phyloP scores from a whole-genome alignment of 2,113 vertebrate genomes.

The Uria lomvia region DNA sequence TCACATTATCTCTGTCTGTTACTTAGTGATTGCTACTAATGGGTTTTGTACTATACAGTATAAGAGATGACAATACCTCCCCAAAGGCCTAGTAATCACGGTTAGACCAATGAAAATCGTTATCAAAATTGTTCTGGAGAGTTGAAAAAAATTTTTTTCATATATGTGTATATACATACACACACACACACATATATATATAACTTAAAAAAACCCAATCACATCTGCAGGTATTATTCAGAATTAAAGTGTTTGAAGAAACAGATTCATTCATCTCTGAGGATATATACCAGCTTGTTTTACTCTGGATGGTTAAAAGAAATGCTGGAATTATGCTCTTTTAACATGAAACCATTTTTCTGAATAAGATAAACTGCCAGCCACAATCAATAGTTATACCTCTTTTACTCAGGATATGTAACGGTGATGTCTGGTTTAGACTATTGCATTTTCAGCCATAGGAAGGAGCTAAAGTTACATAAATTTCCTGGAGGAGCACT shows the following conservation, averaged over 20 bases:
- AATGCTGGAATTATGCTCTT: background rate
- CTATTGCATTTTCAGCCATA: slow-evolving; percentile 52
- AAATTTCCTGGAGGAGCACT: slow-evolving; percentile 6
- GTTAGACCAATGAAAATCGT: background rate
- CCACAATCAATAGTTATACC: background rate
- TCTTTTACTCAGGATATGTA: background rate
- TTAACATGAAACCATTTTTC: background rate
- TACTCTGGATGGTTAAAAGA: background rate
- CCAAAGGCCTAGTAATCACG: background rate
- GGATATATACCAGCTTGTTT: background rate
- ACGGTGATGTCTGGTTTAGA: background rate
- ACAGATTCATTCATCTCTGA: background rate
- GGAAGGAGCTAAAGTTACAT: slow-evolving; percentile 61
- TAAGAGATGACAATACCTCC: background rate
- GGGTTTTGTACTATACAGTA: background rate
- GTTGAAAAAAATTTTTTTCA: no score
- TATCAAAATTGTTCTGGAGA: background rate
- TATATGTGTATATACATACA: background rate
- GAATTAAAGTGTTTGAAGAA: background rate
- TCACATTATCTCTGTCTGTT: background rate
- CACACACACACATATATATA: no score
- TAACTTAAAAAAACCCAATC: background rate
- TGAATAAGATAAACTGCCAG: slow-evolving; percentile 5
- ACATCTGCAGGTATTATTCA: background rate
- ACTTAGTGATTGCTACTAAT: background rate